Evolutionary conservation across 2,797 vertebrate genomes (phyloP).

Genomic region (Melanotaenia parkinsoni): DNA sequence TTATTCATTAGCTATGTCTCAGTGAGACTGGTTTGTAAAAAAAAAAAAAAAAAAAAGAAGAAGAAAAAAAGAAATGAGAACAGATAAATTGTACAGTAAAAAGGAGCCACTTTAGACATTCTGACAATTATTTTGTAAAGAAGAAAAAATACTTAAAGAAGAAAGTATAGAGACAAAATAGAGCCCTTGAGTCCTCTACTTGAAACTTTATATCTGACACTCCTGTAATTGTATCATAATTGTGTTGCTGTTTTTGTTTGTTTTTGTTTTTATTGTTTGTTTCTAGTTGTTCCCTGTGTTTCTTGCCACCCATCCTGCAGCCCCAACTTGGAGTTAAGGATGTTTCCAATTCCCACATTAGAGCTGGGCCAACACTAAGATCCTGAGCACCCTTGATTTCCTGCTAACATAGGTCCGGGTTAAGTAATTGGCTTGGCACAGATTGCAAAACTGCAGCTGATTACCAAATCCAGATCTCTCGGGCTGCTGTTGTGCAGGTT

Average conservation of each 20-base stretch:
- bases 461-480: no score
- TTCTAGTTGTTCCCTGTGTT: neutral
- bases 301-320: neutral
- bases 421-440: slow-evolving; percentile 71
- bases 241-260: slow-evolving; percentile 35
- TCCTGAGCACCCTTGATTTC: slow-evolving; percentile 30
- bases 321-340: slow-evolving; percentile 7
- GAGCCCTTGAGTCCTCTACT: slow-evolving; percentile 36
- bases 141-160: slow-evolving; percentile 42
- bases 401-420: slow-evolving; percentile 46
- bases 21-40: slow-evolving; percentile 14
- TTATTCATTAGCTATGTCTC: slow-evolving; percentile 2
- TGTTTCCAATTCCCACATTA: slow-evolving; percentile 40
- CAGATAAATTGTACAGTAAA: slow-evolving; percentile 37
- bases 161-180: slow-evolving; percentile 30
- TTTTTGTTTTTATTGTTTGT: slow-evolving; percentile 2
- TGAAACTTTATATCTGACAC: slow-evolving; percentile 42
- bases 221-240: slow-evolving; percentile 45
- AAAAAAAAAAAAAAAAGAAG: no score
- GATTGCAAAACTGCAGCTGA: slow-evolving; percentile 7
- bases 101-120: slow-evolving; percentile 46
- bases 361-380: slow-evolving; percentile 29
- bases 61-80: slow-evolving; percentile 32
- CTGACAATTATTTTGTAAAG: slow-evolving; percentile 49
- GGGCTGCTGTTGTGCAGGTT: no score